Evolutionary conservation across 2,888 invertebrate genomes (phyloP).

Genomic region (Pterostichus niger): DNA sequence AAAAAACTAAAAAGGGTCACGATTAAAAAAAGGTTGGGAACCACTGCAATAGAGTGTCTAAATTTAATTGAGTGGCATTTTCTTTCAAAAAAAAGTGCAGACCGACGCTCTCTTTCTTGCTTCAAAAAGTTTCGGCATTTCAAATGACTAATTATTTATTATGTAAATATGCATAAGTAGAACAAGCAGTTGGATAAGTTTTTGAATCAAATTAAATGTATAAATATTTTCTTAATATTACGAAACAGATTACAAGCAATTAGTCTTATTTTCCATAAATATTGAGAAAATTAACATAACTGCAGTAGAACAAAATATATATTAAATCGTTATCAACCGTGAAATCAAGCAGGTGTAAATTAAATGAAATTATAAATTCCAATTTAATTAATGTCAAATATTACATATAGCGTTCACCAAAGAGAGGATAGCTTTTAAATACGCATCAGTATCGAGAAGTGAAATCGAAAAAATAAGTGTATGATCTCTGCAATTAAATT

Average conservation of each 20-base stretch:
- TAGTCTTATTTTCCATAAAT: constrained; percentile 50
- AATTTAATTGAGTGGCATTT: not conserved
- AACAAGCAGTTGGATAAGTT: too few species aligned
- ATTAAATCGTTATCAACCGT: constrained; percentile 21
- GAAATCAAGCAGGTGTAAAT: constrained; percentile 51
- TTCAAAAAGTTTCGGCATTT: too few species aligned
- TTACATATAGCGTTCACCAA: constrained; percentile 43
- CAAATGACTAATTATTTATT: too few species aligned
- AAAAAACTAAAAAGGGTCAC: too few species aligned
- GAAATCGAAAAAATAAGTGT: constrained; percentile 48
- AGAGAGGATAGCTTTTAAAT: constrained; percentile 24
- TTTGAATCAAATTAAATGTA: too few species aligned
- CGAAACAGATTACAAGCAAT: constrained; percentile 3
- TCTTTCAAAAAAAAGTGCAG: not conserved
- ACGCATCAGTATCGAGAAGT: constrained; percentile 43
- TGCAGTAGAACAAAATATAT: constrained; percentile 28
- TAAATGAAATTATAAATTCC: constrained; percentile 53
- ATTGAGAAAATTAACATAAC: constrained; percentile 34
- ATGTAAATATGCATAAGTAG: too few species aligned
- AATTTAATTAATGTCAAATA: constrained; percentile 60
- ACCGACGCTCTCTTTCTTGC: too few species aligned
- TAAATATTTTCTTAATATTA: constrained; percentile 25
- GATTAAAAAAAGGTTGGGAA: too few species aligned
- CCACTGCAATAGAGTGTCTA: too few species aligned
- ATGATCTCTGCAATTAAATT: constrained; percentile 61